Base-by-base conservation (phyloP, 2,888 invertebrate species). In the Limnephilus lunatus region DNA sequence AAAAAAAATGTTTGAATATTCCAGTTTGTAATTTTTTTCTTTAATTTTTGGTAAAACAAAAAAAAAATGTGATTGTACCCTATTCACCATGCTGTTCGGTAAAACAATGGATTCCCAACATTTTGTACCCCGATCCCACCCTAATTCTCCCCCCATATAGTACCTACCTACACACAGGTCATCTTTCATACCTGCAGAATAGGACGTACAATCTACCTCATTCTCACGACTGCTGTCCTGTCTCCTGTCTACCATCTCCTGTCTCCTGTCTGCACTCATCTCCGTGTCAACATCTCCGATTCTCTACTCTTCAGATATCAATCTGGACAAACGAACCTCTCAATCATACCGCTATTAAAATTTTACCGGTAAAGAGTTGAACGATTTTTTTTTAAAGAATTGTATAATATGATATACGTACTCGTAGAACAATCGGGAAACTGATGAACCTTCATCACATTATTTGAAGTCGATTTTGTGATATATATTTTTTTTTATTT, bases 201-300 rank as follows among this genome's bases (percentile, higher is more conserved):
- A 2, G 68, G 25, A 68, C n/a, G 7, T 68, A 25, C 48, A 48
- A 86, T 86, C 25, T 25, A 39, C 30, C 86, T 44, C 44, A 12
- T 3, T 44, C 85, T 39, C 85, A 12, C 19, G n/a, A 3, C 44
- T 14, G 39, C 85, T 85, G 25, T 44, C 87, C 87, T 68, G 87
- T 19, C 44, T 44, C 11, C 44, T 1, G 5, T 44, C 44, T 44
- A 0, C 44, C 12, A 12, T 68, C 87, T 68, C 87, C 31, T 87
- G 53, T 31, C 31, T 87, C 87, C 68, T 88, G 88, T 68, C 88
- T 88, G 68, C 31, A 48, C 68, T 87, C 31, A 30, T 35, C 32
- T 68, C 82, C n/a, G 90, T 86, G 30, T 44, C 86, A n/a, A 86
- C 44, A 48, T 86, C 86, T 86, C 86, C 48, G 44, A 86, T 86